Conservation (phyloP, 2,113 vertebrate species). For the Barbus barbus region DNA sequence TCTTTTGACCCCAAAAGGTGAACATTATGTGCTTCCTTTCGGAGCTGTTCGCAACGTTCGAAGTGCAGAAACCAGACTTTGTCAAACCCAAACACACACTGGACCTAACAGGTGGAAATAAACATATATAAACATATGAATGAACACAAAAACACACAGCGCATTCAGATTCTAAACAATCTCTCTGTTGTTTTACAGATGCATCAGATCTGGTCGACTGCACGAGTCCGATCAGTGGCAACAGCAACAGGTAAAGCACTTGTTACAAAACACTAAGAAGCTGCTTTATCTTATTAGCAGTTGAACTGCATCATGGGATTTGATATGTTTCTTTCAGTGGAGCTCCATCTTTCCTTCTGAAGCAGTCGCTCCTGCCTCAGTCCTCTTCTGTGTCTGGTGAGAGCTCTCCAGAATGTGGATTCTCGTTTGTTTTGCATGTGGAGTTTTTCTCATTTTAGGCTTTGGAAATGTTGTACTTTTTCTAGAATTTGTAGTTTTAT, state of each 20-base stretch:
- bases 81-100: slow-evolving; percentile 77
- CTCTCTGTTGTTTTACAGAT: slow-evolving; percentile 42
- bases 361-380: slow-evolving; percentile 81
- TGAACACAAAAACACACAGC: background rate
- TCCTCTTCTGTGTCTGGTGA: slow-evolving; percentile 72
- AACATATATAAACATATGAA: slow-evolving; percentile 3
- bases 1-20: slow-evolving; percentile 67
- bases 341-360: slow-evolving; percentile 83
- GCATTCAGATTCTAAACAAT: background rate
- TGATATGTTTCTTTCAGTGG: slow-evolving; percentile 67
- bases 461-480: background rate
- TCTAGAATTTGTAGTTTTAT: slow-evolving; percentile 26
- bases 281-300: background rate
- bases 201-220: slow-evolving; percentile 63
- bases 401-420: background rate
- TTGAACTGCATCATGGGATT: background rate
- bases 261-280: background rate
- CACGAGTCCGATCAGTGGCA: slow-evolving; percentile 65
- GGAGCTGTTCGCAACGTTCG: slow-evolving; percentile 85
- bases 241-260: slow-evolving; percentile 62
- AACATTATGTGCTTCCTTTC: slow-evolving; percentile 87
- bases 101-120: slow-evolving; percentile 76
- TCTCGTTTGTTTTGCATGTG: background rate
- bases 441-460: background rate
- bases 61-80: slow-evolving; percentile 84